These are phyloP conservation scores for Choloepus hoffmanni DNA, from an alignment of 2,113 vertebrate species.

Conservation along the genomic window DNA sequence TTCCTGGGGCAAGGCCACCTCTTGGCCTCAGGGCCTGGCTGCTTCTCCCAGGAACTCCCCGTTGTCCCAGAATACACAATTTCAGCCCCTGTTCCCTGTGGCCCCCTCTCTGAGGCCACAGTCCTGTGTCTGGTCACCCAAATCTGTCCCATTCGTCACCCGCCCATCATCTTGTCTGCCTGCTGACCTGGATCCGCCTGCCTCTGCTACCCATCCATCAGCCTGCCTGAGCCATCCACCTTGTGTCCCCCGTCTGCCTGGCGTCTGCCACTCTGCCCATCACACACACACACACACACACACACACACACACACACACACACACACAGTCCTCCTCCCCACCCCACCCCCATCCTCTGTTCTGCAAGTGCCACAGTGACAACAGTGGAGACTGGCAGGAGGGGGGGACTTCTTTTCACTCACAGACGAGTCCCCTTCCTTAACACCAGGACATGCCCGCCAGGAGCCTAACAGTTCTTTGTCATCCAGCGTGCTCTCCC, in stretches of 20 bases:
- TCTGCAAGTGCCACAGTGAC: neutral
- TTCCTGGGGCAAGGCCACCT: neutral
- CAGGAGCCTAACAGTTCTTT: neutral
- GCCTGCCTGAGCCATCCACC: slow-evolving; percentile 42
- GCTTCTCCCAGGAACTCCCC: neutral
- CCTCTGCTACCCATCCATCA: slow-evolving; percentile 68
- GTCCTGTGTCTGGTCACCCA: slow-evolving; percentile 28
- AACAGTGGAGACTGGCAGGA: neutral
- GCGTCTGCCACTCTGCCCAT: slow-evolving; percentile 62
- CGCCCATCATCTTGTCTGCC: slow-evolving; percentile 74
- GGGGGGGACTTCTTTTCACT: neutral
- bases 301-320: neutral
- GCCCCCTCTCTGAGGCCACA: neutral
- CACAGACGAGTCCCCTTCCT: neutral
- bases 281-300: neutral
- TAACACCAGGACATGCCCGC: neutral
- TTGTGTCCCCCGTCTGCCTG: slow-evolving; percentile 38
- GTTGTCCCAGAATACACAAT: neutral
- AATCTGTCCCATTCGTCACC: slow-evolving; percentile 39
- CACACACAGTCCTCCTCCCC: neutral
- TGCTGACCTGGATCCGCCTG: slow-evolving; percentile 74
- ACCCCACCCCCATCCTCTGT: neutral
- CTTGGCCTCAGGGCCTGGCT: neutral
- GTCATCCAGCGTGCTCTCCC: neutral
- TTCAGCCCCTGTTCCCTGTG: neutral